phyloP scores from a whole-genome alignment of 2,888 invertebrate species.

The Lepidocyrtoides sp. region DNA sequence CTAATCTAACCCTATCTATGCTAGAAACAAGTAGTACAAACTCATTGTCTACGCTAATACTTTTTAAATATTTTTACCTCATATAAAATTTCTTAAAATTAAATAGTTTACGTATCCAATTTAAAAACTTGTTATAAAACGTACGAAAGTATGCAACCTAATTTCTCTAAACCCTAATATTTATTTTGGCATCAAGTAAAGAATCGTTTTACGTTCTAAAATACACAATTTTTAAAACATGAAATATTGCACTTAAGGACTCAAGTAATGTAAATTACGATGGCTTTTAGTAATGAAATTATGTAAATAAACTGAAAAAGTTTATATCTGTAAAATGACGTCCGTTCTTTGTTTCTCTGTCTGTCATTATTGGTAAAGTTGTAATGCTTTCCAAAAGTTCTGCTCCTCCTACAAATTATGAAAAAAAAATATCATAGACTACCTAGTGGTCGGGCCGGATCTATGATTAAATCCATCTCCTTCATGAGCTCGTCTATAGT shows the following conservation, averaged over 20 bases:
- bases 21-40: background rate
- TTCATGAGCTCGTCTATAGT: constrained; percentile 82
- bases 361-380: background rate
- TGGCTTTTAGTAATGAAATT: constrained; percentile 2
- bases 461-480: constrained; percentile 66
- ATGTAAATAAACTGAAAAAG: background rate
- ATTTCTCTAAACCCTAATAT: background rate
- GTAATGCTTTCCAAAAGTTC: background rate
- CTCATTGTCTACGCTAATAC: background rate
- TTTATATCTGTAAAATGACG: constrained; percentile 10
- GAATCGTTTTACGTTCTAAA: background rate
- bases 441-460: constrained; percentile 74
- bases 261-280: constrained; percentile 37
- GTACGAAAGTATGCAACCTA: background rate
- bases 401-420: background rate
- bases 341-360: constrained; percentile 25
- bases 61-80: constrained; percentile 7
- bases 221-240: constrained; percentile 26
- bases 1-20: background rate
- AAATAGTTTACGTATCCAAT: background rate
- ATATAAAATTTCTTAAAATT: background rate
- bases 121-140: constrained; percentile 22
- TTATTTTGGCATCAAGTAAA: constrained; percentile 50
- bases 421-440: constrained; percentile 17
- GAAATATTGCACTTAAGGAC: constrained; percentile 43